Conservation (phyloP, 2,888 invertebrate species). For the Ethmia dodecea region DNA sequence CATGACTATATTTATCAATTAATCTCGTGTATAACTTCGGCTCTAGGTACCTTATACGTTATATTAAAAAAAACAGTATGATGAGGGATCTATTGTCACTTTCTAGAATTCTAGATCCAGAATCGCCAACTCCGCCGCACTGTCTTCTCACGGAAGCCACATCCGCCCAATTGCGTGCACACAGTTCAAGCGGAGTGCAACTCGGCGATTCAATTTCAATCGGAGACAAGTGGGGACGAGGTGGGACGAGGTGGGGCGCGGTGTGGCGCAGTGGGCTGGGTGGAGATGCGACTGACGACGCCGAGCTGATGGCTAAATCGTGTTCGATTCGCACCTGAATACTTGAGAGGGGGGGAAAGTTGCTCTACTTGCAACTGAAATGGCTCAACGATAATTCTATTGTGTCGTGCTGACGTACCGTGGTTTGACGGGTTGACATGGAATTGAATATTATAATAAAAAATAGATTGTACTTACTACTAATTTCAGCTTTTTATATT, state of each 20-base stretch:
- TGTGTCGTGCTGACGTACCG: too few species aligned
- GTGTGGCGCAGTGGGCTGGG: slow-evolving; percentile 6
- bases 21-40: too few species aligned
- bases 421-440: too few species aligned
- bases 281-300: slow-evolving; percentile 48
- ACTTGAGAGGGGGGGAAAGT: slow-evolving; percentile 20
- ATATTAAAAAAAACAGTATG: too few species aligned
- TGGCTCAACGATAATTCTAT: too few species aligned
- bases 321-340: slow-evolving; percentile 72
- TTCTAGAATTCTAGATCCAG: too few species aligned
- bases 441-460: too few species aligned
- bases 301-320: slow-evolving; percentile 69
- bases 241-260: slow-evolving; percentile 17
- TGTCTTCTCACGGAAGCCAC: slow-evolving; percentile 42
- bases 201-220: slow-evolving; percentile 63
- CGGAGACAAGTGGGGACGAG: slow-evolving; percentile 36
- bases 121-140: slow-evolving; percentile 25
- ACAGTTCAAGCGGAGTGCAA: slow-evolving; percentile 49
- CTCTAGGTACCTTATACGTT: too few species aligned
- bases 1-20: too few species aligned
- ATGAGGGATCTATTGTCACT: too few species aligned
- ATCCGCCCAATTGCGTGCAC: slow-evolving; percentile 52
- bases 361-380: slow-evolving; percentile 55
- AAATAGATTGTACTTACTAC: too few species aligned
- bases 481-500: too few species aligned